Conservation (phyloP, 2,113 vertebrate genomes). For the Antechinus flavipes region DNA sequence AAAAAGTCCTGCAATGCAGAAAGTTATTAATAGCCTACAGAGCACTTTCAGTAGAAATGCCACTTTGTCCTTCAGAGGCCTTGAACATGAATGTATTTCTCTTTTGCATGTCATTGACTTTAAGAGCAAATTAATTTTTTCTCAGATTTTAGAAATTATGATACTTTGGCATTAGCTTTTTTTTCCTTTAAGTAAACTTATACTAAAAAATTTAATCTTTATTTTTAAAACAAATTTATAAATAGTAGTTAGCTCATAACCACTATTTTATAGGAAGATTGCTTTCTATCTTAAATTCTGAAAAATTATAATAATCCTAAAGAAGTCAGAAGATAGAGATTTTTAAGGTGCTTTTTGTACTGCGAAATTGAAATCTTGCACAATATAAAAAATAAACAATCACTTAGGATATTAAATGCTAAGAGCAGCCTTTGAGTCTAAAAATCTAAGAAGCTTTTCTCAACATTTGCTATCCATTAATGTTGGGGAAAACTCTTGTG, state of each 20-base stretch:
- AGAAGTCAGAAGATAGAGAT: background rate
- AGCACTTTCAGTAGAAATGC: conserved; percentile 68
- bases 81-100: conserved; percentile 45
- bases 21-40: conserved; percentile 70
- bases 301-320: background rate
- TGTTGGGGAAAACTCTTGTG: background rate
- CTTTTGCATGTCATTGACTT: background rate
- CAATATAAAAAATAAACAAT: background rate
- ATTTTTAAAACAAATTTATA: background rate
- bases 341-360: background rate
- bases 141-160: background rate
- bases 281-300: conserved; percentile 5
- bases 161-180: background rate
- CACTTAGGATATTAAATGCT: background rate
- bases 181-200: conserved; percentile 41
- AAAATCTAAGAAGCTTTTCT: background rate
- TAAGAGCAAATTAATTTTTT: background rate
- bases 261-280: background rate
- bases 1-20: conserved; percentile 78
- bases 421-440: background rate
- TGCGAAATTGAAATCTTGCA: background rate
- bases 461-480: background rate
- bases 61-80: conserved; percentile 66
- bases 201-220: background rate
- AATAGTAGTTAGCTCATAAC: background rate